phyloP scores from a whole-genome alignment of 2,797 vertebrate genomes.

The Lycodopsis pacificus region DNA sequence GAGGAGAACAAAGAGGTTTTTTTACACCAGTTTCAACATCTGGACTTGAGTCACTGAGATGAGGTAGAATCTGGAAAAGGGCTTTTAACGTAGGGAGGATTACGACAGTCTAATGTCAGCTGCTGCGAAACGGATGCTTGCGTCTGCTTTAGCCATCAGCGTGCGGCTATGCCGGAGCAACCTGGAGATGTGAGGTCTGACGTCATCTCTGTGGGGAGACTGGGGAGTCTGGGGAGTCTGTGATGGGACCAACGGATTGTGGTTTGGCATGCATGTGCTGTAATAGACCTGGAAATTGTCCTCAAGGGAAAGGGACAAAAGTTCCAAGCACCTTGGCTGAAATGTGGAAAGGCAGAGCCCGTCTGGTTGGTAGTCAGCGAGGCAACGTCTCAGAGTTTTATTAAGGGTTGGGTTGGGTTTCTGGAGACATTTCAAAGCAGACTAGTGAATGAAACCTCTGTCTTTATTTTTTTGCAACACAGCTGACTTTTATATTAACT shows the following conservation, averaged over 20 bases:
- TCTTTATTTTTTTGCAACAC: conserved; percentile 47
- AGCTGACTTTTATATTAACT: conserved; percentile 70
- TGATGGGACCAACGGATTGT: conserved; percentile 35
- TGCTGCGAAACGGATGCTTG: conserved; percentile 62
- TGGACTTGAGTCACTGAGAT: conserved; percentile 38
- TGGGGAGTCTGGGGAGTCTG: conserved; percentile 45
- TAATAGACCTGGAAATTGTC: conserved; percentile 37
- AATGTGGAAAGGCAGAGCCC: conserved; percentile 26
- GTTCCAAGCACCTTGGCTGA: conserved; percentile 3
- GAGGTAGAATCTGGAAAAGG: conserved; percentile 40
- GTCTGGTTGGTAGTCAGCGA: conserved; percentile 22
- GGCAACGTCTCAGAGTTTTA: conserved; percentile 54
- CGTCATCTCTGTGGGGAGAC: conserved; percentile 63
- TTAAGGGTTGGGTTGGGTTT: conserved; percentile 44
- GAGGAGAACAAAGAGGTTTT: conserved; percentile 64
- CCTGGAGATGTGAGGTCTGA: conserved; percentile 55
- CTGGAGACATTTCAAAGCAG: conserved; percentile 63
- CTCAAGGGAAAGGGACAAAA: conserved; percentile 5
- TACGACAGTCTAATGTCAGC: conserved; percentile 36
- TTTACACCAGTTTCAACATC: conserved; percentile 45
- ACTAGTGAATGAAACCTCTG: conserved; percentile 79
- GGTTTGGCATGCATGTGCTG: conserved; percentile 25
- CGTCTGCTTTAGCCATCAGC: conserved; percentile 68
- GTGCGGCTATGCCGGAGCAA: conserved; percentile 26
- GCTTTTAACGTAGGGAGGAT: not conserved